Evolutionary conservation across 2,797 vertebrate species (phyloP), one percentile per base, ranked within the genome.

Genomic region (Macropus fuliginosus): DNA sequence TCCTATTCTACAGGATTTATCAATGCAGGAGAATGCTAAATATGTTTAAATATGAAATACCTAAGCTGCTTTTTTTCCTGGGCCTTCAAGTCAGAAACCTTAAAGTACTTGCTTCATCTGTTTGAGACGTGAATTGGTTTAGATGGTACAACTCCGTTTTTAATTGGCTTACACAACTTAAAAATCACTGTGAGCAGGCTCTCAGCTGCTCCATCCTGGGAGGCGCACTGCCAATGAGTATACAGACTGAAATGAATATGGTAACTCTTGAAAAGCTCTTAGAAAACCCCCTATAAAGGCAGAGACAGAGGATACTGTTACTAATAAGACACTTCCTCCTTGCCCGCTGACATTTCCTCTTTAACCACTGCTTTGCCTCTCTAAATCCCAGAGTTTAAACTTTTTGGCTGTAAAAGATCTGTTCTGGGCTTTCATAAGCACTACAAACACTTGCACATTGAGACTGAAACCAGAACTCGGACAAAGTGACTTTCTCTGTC

Each of bases 391-490:
- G 94, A 95, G 5, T 40, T 57, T 27, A 10, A 66, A 56, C 91
- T 0, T 74, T 52, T 34, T 55, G n/a, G 55, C 62, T 93, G 34
- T 31, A 81, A 89, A 89, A 56, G 55, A 89, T 12, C 40, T 56
- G 31, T 56, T 93, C 55, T 56, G 81, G 90, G 81, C 81, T 97
- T 74, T 91, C 95, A 52, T 52, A 95, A 96, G 93, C 54, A 92
- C 93, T 98, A n/a, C 81, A 93, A 97, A 92, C 93, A 55, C 56
- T 96, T 90, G 92, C 29, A 29, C 54, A 93, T 90, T 46, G 13
- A 95, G 87, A 90, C 50, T 31, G 28, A 87, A 93, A 57, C 54
- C 81, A 93, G 66, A 93, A 90, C 40, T 55, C 8, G 4, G 74
- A 52, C 66, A 89, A 57, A 93, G 46, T n/a, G 28, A 56, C 55